These are phyloP conservation scores for Holacanthus passer DNA, from an alignment of 2,113 vertebrate species.

Conservation along the genomic window DNA sequence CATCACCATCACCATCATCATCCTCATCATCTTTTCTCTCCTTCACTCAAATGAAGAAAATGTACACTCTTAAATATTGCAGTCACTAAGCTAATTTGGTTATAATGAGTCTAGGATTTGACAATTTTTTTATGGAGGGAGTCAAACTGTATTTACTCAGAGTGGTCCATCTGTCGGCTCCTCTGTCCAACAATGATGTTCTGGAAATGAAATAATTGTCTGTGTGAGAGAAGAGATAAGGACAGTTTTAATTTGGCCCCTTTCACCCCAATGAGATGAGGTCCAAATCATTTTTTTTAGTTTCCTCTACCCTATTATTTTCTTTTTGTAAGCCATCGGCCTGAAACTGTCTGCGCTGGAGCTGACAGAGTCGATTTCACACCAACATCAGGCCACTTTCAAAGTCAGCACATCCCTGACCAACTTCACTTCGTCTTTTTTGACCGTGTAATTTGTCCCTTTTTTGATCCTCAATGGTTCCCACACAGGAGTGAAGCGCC, in stretches of 20 bases:
- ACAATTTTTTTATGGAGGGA: slow-evolving; percentile 81
- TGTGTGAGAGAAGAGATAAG: slow-evolving; percentile 67
- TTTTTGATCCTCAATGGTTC: slow-evolving; percentile 48
- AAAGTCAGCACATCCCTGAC: slow-evolving; percentile 48
- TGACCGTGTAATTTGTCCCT: slow-evolving; percentile 52
- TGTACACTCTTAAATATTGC: slow-evolving; percentile 90
- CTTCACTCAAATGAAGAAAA: slow-evolving; percentile 84
- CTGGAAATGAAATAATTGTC: slow-evolving; percentile 64
- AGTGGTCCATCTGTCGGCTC: slow-evolving; percentile 35
- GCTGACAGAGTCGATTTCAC: slow-evolving; percentile 41
- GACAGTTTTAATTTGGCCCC: slow-evolving; percentile 61
- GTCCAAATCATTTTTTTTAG: slow-evolving; percentile 36
- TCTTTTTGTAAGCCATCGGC: slow-evolving; percentile 24
- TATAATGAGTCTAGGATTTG: slow-evolving; percentile 87
- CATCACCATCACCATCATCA: slow-evolving; percentile 67
- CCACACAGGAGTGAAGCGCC: slow-evolving; percentile 35
- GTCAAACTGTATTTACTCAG: slow-evolving; percentile 66
- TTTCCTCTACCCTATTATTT: slow-evolving; percentile 34
- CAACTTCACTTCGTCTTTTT: slow-evolving; percentile 36
- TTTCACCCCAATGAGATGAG: slow-evolving; percentile 60
- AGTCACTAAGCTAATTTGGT: slow-evolving; percentile 92
- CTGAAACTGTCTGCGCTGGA: slow-evolving; percentile 18
- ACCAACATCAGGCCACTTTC: slow-evolving; percentile 37
- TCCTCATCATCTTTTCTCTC: slow-evolving; percentile 56
- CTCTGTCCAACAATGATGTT: slow-evolving; percentile 45